Base-by-base conservation (phyloP, 2,113 vertebrate genomes). In the Austrofundulus limnaeus region DNA sequence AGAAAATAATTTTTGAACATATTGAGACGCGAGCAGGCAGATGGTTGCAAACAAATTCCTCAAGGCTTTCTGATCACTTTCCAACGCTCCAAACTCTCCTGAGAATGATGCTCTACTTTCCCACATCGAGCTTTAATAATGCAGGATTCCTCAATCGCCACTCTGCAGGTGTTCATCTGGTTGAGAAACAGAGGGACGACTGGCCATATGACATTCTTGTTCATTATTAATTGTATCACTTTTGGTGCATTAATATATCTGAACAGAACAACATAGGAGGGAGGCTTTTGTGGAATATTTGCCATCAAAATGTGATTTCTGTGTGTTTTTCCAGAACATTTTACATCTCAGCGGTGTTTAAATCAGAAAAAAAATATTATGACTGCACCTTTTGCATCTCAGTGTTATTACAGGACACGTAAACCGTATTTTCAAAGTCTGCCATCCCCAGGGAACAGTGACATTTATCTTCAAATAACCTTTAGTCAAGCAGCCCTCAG, bases 21-120 rank as follows among this genome's bases (percentile, higher is more conserved):
- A 77, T 72, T 81, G 75, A 60, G 67, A 59, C 57, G 62, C 47
- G 65, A 72, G 28, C 31, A 55, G 61, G 61, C 88, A 90, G 86
- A 88, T 90, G 88, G 85, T 66, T 21, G 39, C 59, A 58, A 71
- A 79, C 64, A 58, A 42, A 78, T 82, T 83, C 69, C 77, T 84
- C 54, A 34, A 69, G 52, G 72, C 69, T 2, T 78, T 72, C 67
- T 78, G 81, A 85, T 82, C 62, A 61, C 66, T 49, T 68, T 83
- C 86, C 80, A 88, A 79, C 54, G 68, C 45, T 80, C 25, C 45
- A 64, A n/a, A 19, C 58, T 25, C 83, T 68, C 51, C 55, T 54
- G 85, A 85, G 79, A 84, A 60, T 56, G 20, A 16, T 81, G 85
- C 62, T 87, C 83, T 71, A 77, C 77, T 88, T 88, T 84, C 63